Base-by-base conservation (phyloP, 2,888 invertebrate species). In the Hipparchia sbordonii region DNA sequence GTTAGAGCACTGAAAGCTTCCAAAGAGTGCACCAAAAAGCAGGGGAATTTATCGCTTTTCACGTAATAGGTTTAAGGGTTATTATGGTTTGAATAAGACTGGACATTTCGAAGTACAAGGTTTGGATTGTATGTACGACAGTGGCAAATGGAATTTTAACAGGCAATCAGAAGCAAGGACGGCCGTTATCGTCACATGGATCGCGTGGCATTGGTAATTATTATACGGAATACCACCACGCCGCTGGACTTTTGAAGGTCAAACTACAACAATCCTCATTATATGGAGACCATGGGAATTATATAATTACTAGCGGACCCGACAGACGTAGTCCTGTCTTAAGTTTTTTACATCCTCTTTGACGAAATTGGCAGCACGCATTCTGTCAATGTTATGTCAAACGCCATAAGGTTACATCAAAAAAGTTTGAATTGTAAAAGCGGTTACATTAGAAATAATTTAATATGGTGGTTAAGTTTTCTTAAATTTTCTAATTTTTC, bases 101-200 rank as follows among this genome's bases (percentile, higher is more conserved):
- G 67, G 61, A 46, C 62, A 54, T 59, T 61, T 45, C 45, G 46
- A 7, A 67, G 45, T 57, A 57, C 57, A 67, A 62, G 62, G 70
- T 39, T 70, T 54, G 54, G 70, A 56, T 59, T 59, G 59, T 62
- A 67, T 59, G 59, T 62, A 67, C 66, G 65, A 65, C 65, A 69
- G 65, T 65, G 60, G 61, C 74, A 72, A 74, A 72, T 74, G 70
- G 74, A 72, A 76, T 74, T 74, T 76, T 72, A 76, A 74, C 74
- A 70, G 59, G 71, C 72, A 76, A 74, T 76, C 71, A 74, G 74
- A 76, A 48, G 62, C 73, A 74, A 67, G 73, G 72, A 66, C 72
- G 46, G 9, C 1, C 46, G 73, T 67, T 39, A 39, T 39, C 39
- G 39, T 5, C 39, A 39, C 46, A 57, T 57, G 45, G 52, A 63